Evolutionary conservation across 2,113 vertebrate genomes (phyloP), one percentile per base, ranked within the genome.

Genomic region (Bothrops jararaca): DNA sequence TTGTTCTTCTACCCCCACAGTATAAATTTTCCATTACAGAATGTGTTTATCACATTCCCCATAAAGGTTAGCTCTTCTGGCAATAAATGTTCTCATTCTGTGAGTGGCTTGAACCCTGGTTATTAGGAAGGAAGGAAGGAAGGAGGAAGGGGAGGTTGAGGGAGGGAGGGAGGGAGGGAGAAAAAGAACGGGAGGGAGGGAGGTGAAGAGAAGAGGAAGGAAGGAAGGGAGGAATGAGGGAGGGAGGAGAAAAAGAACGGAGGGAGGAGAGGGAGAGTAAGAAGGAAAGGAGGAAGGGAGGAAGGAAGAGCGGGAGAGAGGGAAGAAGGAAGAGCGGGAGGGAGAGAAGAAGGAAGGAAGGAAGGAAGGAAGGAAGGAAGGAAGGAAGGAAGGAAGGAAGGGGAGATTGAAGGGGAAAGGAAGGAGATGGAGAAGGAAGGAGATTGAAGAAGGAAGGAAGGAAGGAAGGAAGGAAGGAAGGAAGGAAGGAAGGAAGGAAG

Each of bases 191-290:
- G 0, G 88, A 34, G 3, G 29, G 69, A 45, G 42, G 64, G 15
- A 18, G n/a, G n/a, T n/a, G n/a, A n/a, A n/a, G n/a, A 34, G 52
- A 10, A 0, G 24, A 69, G 12, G 22, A 13, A 34, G 34, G 52
- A 10, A 0, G 24, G 22, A 1, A 23, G 39, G 0, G 88, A 26
- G 7, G n/a, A n/a, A n/a, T n/a, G n/a, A n/a, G n/a, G n/a, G n/a
- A n/a, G n/a, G n/a, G n/a, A n/a, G 29, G 6, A 69, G 64, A n/a
- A n/a, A n/a, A n/a, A n/a, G n/a, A n/a, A n/a, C n/a, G 12, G 13
- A n/a, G 60, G 60, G 13, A n/a, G 60, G 60, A 18, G 88, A 34
- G 3, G 29, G 69, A 45, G 42, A 29, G 15, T n/a, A n/a, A n/a
- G n/a, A 3, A 23, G 39, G 0, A 89, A 34, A 3, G 26, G 69